These are phyloP conservation scores for Andricus curvator DNA, from an alignment of 2,888 invertebrate genomes.

Conservation along the genomic window DNA sequence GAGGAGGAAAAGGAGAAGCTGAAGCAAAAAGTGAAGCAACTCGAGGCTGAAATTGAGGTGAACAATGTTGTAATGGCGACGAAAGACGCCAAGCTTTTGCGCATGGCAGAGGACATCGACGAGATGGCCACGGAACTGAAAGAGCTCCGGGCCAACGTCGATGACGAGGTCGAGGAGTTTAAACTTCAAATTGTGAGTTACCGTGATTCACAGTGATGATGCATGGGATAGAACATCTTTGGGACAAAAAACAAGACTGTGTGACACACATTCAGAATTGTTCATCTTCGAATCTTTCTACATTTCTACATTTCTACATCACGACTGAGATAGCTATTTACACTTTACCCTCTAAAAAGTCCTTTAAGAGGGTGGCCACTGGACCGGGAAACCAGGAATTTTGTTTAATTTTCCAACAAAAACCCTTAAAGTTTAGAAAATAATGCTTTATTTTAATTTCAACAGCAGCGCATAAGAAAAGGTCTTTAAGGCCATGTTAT, in stretches of 20 bases:
- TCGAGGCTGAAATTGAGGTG: slow-evolving; percentile 85
- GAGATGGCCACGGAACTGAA: slow-evolving; percentile 84
- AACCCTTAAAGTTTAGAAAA: too few species aligned
- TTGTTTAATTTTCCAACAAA: too few species aligned
- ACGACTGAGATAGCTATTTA: slow-evolving; percentile 1
- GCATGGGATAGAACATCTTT: slow-evolving; percentile 64
- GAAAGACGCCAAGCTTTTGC: slow-evolving; percentile 86
- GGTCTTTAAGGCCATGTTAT: too few species aligned
- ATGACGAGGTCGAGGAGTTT: slow-evolving; percentile 77
- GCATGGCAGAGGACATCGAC: slow-evolving; percentile 87
- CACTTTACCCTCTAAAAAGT: not conserved
- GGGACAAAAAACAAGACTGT: slow-evolving; percentile 38
- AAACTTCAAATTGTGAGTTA: slow-evolving; percentile 78
- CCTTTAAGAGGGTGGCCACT: too few species aligned
- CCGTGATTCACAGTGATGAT: slow-evolving; percentile 70
- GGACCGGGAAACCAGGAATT: too few species aligned
- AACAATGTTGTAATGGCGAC: slow-evolving; percentile 83
- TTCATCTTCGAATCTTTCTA: not conserved
- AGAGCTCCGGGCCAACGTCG: slow-evolving; percentile 77
- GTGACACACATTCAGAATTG: slow-evolving; percentile 13
- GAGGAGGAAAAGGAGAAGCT: slow-evolving; percentile 85
- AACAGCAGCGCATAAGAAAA: too few species aligned
- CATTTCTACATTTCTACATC: not conserved
- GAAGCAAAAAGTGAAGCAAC: slow-evolving; percentile 82
- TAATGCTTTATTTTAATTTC: too few species aligned